Percentiles rank a stretch among this genome's conserved stretches.
phyloP scores from a whole-genome alignment of 2,797 vertebrate genomes.

The Chaetophractus vellerosus region DNA sequence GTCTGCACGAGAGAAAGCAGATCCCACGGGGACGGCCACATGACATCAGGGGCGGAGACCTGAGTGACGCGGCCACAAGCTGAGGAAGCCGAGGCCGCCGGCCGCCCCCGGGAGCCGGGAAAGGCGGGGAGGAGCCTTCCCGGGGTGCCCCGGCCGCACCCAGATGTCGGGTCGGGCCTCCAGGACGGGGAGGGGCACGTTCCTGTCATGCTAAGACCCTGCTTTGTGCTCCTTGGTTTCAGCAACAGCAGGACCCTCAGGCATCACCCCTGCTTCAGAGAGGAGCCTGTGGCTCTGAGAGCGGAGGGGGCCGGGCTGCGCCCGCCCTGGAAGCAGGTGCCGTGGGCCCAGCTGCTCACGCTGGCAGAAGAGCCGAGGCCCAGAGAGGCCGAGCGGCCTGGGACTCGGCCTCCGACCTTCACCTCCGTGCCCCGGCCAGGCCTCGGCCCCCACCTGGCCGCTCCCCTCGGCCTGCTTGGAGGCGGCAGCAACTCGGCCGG shows the following conservation, averaged over 20 bases:
- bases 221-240: too few species aligned
- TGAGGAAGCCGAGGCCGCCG: too few species aligned
- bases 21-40: too few species aligned
- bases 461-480: rapidly evolving
- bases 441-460: neutral
- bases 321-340: too few species aligned
- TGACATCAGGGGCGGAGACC: too few species aligned
- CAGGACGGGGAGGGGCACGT: too few species aligned
- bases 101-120: too few species aligned
- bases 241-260: too few species aligned
- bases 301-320: neutral
- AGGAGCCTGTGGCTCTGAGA: neutral
- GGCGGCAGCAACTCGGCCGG: rapidly evolving
- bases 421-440: neutral
- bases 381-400: neutral
- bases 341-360: neutral
- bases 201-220: too few species aligned
- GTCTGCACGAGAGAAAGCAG: neutral
- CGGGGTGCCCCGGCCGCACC: rapidly evolving
- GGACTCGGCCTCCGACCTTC: neutral
- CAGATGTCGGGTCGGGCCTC: too few species aligned
- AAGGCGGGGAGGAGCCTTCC: too few species aligned
- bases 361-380: neutral
- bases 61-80: too few species aligned
- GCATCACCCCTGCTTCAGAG: neutral